Conservation (phyloP, 2,113 vertebrate genomes). For the Crotalus viridis region DNA sequence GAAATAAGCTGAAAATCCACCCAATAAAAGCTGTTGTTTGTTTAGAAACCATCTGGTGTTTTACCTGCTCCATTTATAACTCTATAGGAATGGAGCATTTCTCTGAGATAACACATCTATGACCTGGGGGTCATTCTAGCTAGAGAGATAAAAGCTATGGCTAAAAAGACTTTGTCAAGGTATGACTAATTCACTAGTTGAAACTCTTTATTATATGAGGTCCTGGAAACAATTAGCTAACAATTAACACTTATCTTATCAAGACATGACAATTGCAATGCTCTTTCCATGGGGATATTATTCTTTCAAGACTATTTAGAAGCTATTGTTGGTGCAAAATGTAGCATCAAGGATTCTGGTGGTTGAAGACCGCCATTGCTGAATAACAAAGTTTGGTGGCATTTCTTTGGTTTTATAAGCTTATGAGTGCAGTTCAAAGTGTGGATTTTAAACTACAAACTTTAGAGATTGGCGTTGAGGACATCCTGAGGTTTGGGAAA, state of each 20-base stretch:
- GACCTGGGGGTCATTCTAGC: background rate
- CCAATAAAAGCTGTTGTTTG: background rate
- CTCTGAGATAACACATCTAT: background rate
- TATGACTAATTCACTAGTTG: background rate
- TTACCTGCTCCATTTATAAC: background rate
- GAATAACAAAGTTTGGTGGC: background rate
- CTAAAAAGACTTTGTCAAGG: background rate
- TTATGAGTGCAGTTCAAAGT: background rate
- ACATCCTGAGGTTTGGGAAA: background rate
- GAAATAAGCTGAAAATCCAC: background rate
- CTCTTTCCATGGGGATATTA: background rate
- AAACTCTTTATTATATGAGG: background rate
- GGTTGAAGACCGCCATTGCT: background rate
- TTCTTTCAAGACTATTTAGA: background rate
- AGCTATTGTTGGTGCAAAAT: background rate
- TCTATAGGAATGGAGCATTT: background rate
- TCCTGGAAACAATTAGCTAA: background rate
- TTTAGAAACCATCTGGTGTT: background rate
- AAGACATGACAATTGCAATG: background rate
- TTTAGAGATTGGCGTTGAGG: background rate
- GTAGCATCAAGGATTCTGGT: background rate
- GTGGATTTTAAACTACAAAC: background rate
- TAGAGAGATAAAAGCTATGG: background rate
- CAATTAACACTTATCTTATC: background rate
- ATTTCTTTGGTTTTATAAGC: background rate